Evolutionary conservation across 2,888 invertebrate genomes (phyloP).

Genomic region (Nomada fucata): DNA sequence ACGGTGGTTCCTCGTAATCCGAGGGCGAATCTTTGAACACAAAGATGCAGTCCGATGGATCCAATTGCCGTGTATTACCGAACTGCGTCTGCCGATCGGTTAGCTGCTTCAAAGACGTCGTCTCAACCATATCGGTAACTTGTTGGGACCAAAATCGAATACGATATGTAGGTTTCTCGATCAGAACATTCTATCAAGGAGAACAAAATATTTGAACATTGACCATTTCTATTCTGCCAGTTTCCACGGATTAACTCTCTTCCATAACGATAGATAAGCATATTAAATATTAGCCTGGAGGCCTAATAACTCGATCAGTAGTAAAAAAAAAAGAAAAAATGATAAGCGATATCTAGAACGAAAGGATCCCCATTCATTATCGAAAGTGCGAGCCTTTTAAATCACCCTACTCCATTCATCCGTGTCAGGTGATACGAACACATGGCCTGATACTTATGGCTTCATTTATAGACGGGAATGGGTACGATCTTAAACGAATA

Average conservation of each 20-base stretch:
- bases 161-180: fast-evolving
- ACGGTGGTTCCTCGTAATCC: conserved; percentile 81
- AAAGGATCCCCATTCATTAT: conserved; percentile 46
- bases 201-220: not conserved
- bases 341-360: conserved; percentile 16
- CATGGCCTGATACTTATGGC: conserved; percentile 44
- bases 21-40: conserved; percentile 81
- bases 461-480: conserved; percentile 43
- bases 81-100: conserved; percentile 81
- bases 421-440: conserved; percentile 52
- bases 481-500: conserved; percentile 47
- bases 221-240: not conserved
- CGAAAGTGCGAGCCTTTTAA: conserved; percentile 41
- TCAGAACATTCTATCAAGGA: not conserved
- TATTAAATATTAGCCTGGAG: not conserved
- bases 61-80: conserved; percentile 79
- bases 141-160: not conserved
- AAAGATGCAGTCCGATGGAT: conserved; percentile 81
- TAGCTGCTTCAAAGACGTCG: conserved; percentile 53
- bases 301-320: not conserved
- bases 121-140: conserved; percentile 75
- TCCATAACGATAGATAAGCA: not conserved
- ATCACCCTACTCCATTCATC: conserved; percentile 53
- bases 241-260: not conserved
- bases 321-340: not conserved